Percentiles rank a stretch among this genome's conserved stretches.
Evolutionary conservation across 2,113 vertebrate species (phyloP).

Genomic region (Paralichthys olivaceus): DNA sequence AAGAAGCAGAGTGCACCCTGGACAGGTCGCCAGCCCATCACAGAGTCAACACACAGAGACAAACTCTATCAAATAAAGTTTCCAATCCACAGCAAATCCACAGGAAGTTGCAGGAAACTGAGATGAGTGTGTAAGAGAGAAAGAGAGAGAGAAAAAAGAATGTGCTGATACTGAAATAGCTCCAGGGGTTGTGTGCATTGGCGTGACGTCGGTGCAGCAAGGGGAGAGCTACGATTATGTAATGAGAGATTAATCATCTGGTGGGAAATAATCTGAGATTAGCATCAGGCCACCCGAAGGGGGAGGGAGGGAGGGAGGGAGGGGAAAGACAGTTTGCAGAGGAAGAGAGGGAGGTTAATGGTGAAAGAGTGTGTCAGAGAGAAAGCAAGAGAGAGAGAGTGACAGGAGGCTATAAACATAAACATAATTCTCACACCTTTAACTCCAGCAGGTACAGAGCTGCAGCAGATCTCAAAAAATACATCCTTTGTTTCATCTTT

Average conservation of each 20-base stretch:
- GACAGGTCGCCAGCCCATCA: no score
- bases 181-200: slow-evolving; percentile 8
- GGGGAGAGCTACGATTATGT: slow-evolving; percentile 62
- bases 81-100: background rate
- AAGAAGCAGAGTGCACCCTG: no score
- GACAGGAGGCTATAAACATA: background rate
- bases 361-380: background rate
- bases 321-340: background rate
- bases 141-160: background rate
- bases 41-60: no score
- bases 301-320: background rate
- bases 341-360: slow-evolving; percentile 7
- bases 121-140: background rate
- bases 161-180: slow-evolving; percentile 7
- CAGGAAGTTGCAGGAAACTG: background rate
- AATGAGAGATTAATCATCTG: slow-evolving; percentile 79
- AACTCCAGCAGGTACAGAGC: background rate
- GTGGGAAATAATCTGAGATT: slow-evolving; percentile 81
- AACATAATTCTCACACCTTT: background rate
- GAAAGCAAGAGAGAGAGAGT: background rate
- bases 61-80: no score
- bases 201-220: slow-evolving; percentile 45
- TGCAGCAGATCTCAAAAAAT: background rate
- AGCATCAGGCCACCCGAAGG: slow-evolving; percentile 46
- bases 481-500: no score